Evolutionary conservation across 2,113 vertebrate species (phyloP), one percentile per base, ranked within the genome.

Genomic region (Sorex araneus): DNA sequence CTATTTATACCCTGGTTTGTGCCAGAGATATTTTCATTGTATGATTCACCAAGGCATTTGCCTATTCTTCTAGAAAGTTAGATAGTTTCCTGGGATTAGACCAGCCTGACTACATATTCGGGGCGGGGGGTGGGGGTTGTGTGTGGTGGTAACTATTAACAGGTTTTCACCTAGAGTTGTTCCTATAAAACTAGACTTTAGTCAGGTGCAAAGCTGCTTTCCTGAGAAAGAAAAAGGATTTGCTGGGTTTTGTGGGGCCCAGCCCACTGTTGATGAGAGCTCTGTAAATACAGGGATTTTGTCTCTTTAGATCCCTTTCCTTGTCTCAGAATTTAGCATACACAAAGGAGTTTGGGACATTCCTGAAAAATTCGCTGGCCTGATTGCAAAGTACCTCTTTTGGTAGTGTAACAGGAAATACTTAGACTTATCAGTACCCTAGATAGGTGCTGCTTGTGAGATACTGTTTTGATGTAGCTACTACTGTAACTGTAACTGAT

Each of bases 281-380:
- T 87, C 34, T 32, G 71, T 28, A 8, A 74, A 75, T 71, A 71
- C 32, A 25, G 69, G 50, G n/a, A 43, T 60, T 80, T 89, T 57
- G 10, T 77, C 32, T 66, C 10, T 69, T 76, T 66, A 50, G 43
- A 74, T 91, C 27, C 12, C 21, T 90, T 21, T 64, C 16, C 18
- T 30, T 30, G 18, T 32, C 16, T 40, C 25, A 71, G 21, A 63
- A 81, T 80, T 73, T 30, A 69, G 10, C 8, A 40, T 18, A 67
- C 75, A 11, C 1, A 2, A 45, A 32, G 34, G 36, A 75, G 63
- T 76, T 93, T 19, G 43, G 0, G 70, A 30, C 75, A 71, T 63
- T 70, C 63, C 5, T 86, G 43, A 94, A 36, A 81, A 69, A 74
- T 57, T 76, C 86, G 32, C 79, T 89, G 50, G 73, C 54, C 91